Base-by-base conservation (phyloP, 2,797 vertebrate species). In the Enteromius thamalakanensis region DNA sequence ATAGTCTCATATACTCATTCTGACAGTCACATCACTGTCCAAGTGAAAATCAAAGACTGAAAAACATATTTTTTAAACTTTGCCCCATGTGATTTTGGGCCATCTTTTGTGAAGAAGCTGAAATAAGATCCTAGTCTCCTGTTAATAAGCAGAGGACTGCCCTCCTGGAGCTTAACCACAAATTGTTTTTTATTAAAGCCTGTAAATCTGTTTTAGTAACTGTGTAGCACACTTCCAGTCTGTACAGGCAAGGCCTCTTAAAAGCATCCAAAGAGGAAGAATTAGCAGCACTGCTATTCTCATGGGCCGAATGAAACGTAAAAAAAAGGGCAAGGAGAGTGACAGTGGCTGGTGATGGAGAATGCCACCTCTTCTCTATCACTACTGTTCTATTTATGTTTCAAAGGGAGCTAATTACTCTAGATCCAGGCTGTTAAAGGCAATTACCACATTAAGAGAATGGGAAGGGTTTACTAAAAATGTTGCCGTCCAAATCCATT, bases 381-480 rank as follows among this genome's bases (percentile, higher is more conserved):
- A 65, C 83, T 74, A 29, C 65, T 70, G 47, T 82, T 81, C 72
- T 81, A 80, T 86, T 87, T 85, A 84, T 72, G 62, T 86, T 88
- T 84, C 79, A 89, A 85, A 81, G 79, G 80, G 40, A 77, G 82
- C 82, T 91, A 89, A 90, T 89, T 89, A 84, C 86, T 87, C 88
- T 62, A 81, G 85, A 80, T 64, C 84, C 72, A 82, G 87, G 75
- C 85, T 78, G 83, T 89, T 88, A 87, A 83, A 85, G 80, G 86
- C 85, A 90, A 91, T 91, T 91, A 89, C 83, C 86, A 83, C 51
- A 86, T 86, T 85, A 87, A 80, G 84, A 42, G 69, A 88, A 84
- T 45, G 80, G 87, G 84, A 77, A 87, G 81, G 79, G 80, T 80
- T 88, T 86, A 84, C 80, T 81, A 82, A 83, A 81, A 76, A 85